Evolutionary conservation across 2,113 vertebrate genomes (phyloP), one percentile per base, ranked within the genome.

Genomic region (Cheirogaleus medius): DNA sequence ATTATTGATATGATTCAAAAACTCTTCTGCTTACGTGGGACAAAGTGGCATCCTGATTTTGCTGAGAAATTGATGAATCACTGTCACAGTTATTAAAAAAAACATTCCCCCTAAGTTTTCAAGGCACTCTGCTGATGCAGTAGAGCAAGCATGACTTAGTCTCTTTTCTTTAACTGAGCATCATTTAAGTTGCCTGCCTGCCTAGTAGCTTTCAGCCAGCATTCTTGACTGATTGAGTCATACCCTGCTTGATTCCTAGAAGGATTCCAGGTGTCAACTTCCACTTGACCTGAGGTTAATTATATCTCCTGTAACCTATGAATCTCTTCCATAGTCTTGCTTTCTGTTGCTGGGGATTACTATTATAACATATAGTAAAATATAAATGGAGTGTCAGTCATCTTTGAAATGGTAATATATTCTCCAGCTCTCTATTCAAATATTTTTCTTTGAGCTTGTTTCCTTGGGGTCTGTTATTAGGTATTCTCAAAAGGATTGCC

Each of bases 171-270:
- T 76, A 82, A 97, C 44, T 6, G 39, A 74, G n/a, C 52, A 27
- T 78, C 25, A 8, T 69, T 25, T 63, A 20, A 80, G 47, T 83
- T 89, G 42, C 27, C 80, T 93, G 42, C 42, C 73, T 47, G 37
- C 25, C 52, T 91, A 11, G 60, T 92, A 52, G 29, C 52, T 92
- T 54, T 80, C 37, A 94, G 76, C 91, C 52, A 81, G 49, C n/a
- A n/a, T 60, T 15, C 42, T 87, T 91, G 91, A 94, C 60, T 91
- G 87, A 96, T 78, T 94, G 87, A 94, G 68, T 97, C 96, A 92
- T 92, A 52, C 3, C 15, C 37, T 76, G 29, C 49, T 83, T 97
- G 58, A 92, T 92, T 97, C 88, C 91, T 96, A 87, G 93, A 95
- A 97, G 90, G 54, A 81, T 90, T 87, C 73, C 63, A 69, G n/a